phyloP scores from a whole-genome alignment of 2,888 invertebrate genomes.

The Brenthis daphne region DNA sequence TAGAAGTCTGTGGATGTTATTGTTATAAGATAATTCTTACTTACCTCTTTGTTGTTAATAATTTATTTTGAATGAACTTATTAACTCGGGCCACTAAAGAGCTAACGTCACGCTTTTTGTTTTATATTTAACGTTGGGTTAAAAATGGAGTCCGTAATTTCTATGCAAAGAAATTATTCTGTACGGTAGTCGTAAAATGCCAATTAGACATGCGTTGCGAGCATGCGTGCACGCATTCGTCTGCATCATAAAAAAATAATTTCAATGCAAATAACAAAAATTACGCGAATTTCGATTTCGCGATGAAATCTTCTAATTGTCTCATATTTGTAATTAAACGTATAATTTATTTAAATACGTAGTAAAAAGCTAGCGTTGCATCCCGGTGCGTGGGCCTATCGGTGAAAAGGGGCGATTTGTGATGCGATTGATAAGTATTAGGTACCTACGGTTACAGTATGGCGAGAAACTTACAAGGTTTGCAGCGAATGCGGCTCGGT shows the following conservation, averaged over 20 bases:
- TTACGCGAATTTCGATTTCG: slow-evolving; percentile 60
- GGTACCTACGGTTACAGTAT: slow-evolving; percentile 39
- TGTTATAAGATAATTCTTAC: slow-evolving; percentile 23
- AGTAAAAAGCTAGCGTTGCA: slow-evolving; percentile 69
- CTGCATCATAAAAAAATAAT: slow-evolving; percentile 57
- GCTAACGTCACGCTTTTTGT: slow-evolving; percentile 4
- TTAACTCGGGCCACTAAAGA: slow-evolving; percentile 1
- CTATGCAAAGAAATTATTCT: slow-evolving; percentile 21
- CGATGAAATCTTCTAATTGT: slow-evolving; percentile 68
- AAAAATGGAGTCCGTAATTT: slow-evolving; percentile 15
- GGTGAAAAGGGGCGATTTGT: slow-evolving; percentile 44
- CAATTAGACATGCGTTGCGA: slow-evolving; percentile 69
- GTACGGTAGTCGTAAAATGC: slow-evolving; percentile 35
- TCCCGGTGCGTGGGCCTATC: slow-evolving; percentile 52
- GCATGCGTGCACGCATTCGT: slow-evolving; percentile 71
- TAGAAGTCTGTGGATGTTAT: slow-evolving; percentile 26
- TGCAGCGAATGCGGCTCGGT: slow-evolving; percentile 45
- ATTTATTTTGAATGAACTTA: slow-evolving; percentile 3
- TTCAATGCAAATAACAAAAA: slow-evolving; percentile 74
- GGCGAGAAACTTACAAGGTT: slow-evolving; percentile 50
- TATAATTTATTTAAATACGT: slow-evolving; percentile 36
- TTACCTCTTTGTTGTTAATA: slow-evolving; percentile 7
- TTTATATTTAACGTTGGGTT: not conserved
- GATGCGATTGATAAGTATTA: slow-evolving; percentile 57
- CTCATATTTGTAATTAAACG: slow-evolving; percentile 53